Evolutionary conservation across 2,888 invertebrate genomes (phyloP).

Genomic region (Drosophila quinaria): DNA sequence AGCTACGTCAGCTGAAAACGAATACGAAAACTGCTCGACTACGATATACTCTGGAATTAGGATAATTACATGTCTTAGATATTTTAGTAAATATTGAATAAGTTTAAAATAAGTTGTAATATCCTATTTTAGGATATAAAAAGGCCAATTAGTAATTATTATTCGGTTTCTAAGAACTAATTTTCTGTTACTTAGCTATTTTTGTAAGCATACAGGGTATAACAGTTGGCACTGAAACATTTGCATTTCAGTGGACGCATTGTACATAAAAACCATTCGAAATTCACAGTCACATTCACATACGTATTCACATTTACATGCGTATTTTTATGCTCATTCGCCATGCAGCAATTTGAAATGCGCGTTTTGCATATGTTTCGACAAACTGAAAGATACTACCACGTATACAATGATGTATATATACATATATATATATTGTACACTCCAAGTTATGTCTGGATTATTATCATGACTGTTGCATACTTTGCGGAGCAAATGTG

Average conservation of each 20-base stretch:
- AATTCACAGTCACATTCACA: conserved; percentile 19
- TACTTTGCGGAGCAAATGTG: conserved; percentile 39
- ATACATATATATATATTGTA: background rate
- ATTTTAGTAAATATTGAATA: background rate
- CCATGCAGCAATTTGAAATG: conserved; percentile 42
- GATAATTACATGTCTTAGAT: background rate
- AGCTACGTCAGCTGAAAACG: conserved; percentile 35
- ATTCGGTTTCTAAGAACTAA: background rate
- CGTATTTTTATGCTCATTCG: conserved; percentile 48
- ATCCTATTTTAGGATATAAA: background rate
- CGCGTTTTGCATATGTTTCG: conserved; percentile 59
- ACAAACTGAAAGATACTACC: conserved; percentile 27
- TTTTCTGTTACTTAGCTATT: background rate
- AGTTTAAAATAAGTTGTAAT: background rate
- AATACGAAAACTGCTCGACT: background rate
- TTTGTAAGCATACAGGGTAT: conserved; percentile 8
- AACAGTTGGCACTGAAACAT: conserved; percentile 21
- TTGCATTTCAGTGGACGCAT: conserved; percentile 40
- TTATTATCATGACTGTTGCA: conserved; percentile 47
- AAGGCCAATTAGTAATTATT: no score
- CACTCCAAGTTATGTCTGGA: conserved; percentile 31
- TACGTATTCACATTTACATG: conserved; percentile 10
- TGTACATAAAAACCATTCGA: conserved; percentile 28
- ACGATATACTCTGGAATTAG: background rate
- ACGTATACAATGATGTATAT: conserved; percentile 7